These are phyloP conservation scores for Pseudocheirus occidentalis DNA, from an alignment of 2,797 vertebrate genomes.

Conservation along the genomic window DNA sequence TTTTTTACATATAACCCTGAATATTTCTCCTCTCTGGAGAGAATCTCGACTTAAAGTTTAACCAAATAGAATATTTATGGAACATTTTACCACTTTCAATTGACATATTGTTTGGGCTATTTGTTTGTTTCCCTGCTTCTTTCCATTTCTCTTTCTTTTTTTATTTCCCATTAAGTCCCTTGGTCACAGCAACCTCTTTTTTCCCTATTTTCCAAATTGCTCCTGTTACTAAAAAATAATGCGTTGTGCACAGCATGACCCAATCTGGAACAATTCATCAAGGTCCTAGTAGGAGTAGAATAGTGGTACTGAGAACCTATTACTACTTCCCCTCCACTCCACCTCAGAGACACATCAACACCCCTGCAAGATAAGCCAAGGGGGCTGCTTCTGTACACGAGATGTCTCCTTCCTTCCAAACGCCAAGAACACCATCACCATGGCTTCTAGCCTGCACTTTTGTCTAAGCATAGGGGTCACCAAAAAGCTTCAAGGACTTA, in stretches of 20 bases:
- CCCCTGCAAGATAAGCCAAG: neutral
- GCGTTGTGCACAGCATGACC: constrained; percentile 14
- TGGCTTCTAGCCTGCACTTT: neutral
- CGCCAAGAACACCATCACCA: neutral
- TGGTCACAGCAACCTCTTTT: constrained; percentile 11
- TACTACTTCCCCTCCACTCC: neutral
- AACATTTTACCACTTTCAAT: neutral
- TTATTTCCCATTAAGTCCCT: neutral
- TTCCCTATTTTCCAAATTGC: constrained; percentile 41
- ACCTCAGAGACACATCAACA: neutral
- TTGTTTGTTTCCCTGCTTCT: neutral
- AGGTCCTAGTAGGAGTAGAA: constrained; percentile 58
- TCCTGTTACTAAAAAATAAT: constrained; percentile 35
- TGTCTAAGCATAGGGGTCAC: neutral
- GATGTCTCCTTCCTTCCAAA: neutral
- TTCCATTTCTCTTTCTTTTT: constrained; percentile 25
- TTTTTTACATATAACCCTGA: neutral
- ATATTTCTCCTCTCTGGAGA: constrained; percentile 47
- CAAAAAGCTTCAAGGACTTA: neutral
- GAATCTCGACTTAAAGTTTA: constrained; percentile 20
- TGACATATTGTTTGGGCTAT: neutral
- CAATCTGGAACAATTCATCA: constrained; percentile 72
- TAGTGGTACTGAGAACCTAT: constrained; percentile 30
- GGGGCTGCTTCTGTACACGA: constrained; percentile 16
- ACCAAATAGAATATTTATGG: constrained; percentile 4